Percentiles rank a stretch among this genome's conserved stretches.
These are phyloP conservation scores for Varanus komodoensis DNA, from an alignment of 2,113 vertebrate species.

Conservation along the genomic window DNA sequence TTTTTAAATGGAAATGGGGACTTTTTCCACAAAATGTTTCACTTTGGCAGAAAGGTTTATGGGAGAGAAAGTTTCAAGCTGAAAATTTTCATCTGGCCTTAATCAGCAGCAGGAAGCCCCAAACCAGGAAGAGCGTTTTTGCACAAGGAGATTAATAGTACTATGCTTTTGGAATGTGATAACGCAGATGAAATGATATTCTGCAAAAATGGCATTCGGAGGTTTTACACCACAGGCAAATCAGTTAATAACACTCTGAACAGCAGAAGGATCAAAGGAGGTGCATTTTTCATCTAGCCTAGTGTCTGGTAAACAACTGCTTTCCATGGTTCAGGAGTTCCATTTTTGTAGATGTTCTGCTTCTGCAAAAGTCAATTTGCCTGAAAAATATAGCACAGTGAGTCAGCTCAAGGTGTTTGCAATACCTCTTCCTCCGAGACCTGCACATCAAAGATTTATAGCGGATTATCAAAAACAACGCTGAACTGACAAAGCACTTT, in stretches of 20 bases:
- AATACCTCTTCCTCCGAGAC: slow-evolving; percentile 25
- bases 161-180: slow-evolving; percentile 22
- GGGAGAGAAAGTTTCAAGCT: slow-evolving; percentile 5
- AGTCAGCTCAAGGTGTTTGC: slow-evolving; percentile 16
- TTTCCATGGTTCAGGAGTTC: not conserved
- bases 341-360: slow-evolving; percentile 28
- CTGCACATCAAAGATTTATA: slow-evolving; percentile 44
- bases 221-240: slow-evolving; percentile 20
- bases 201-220: slow-evolving; percentile 30
- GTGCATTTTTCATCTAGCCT: slow-evolving; percentile 14
- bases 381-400: slow-evolving; percentile 17
- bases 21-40: not conserved
- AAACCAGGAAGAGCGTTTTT: not conserved
- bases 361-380: slow-evolving; percentile 38
- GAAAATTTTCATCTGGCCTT: slow-evolving; percentile 11
- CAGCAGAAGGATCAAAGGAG: slow-evolving; percentile 1
- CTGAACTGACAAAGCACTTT: slow-evolving; percentile 20
- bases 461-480: slow-evolving; percentile 31
- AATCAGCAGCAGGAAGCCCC: slow-evolving; percentile 21
- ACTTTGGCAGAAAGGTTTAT: not conserved
- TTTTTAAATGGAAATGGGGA: not conserved
- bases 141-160: slow-evolving; percentile 23
- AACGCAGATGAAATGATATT: slow-evolving; percentile 22
- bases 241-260: not conserved
- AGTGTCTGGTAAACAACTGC: slow-evolving; percentile 29